These are phyloP conservation scores for Hippotragus niger DNA, from an alignment of 2,113 vertebrate species.

Conservation along the genomic window DNA sequence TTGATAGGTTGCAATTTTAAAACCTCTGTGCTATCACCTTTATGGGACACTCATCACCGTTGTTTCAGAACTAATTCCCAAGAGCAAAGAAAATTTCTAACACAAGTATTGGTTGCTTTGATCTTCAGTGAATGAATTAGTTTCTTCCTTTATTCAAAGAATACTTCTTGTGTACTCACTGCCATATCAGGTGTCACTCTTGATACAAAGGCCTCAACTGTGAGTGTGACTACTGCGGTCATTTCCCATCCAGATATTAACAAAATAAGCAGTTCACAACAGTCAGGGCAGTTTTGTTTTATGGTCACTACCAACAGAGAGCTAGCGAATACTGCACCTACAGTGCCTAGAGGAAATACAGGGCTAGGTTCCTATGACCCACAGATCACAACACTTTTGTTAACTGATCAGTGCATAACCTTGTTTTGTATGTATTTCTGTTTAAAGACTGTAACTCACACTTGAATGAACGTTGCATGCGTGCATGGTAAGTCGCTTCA, in stretches of 20 bases:
- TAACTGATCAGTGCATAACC: background rate
- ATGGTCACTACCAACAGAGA: background rate
- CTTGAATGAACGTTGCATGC: background rate
- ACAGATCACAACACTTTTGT: background rate
- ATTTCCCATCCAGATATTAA: background rate
- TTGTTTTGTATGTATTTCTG: background rate
- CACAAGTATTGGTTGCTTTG: background rate
- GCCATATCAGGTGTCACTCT: background rate
- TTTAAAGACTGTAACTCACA: background rate
- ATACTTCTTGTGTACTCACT: background rate
- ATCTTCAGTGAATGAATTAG: background rate
- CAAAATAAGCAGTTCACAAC: background rate
- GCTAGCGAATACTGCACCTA: background rate
- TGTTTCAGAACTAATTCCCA: background rate
- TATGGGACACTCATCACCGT: rapidly evolving
- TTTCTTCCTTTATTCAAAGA: background rate
- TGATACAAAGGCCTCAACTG: background rate
- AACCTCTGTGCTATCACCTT: background rate
- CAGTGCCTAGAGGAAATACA: background rate
- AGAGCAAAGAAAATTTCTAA: background rate
- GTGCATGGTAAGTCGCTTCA: background rate
- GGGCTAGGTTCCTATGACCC: background rate
- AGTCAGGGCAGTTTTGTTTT: background rate
- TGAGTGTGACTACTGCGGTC: background rate
- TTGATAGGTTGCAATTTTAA: background rate